A percentile compares a stretch with the other conserved stretches of the same genome.
Evolutionary conservation across 2,888 invertebrate genomes (phyloP).

Genomic region (Dugesia japonica): DNA sequence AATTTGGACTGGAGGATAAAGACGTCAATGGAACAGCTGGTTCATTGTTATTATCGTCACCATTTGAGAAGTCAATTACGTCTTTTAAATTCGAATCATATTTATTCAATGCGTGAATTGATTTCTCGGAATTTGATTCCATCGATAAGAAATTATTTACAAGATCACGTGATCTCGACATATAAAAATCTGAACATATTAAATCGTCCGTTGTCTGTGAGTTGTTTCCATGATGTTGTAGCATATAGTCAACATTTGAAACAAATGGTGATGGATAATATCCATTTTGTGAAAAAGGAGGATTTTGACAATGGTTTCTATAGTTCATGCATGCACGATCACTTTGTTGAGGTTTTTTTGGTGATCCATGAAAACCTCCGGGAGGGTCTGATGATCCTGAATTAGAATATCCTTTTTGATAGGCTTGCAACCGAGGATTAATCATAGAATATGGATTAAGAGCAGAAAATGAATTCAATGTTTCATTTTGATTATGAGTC

Average conservation of each 20-base stretch:
- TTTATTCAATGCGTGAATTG: not conserved
- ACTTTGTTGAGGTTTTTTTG: not conserved
- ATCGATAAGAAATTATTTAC: not conserved
- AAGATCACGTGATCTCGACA: not conserved
- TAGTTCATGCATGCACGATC: not conserved
- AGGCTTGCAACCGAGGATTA: not conserved
- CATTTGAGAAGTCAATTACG: not conserved
- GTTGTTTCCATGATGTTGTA: not conserved
- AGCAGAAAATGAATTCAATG: not conserved
- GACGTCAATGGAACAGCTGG: not conserved
- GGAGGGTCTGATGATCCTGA: constrained; percentile 1
- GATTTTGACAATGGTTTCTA: constrained; percentile 3
- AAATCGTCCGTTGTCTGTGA: not conserved
- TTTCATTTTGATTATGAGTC: not conserved
- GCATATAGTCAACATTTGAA: constrained; percentile 3
- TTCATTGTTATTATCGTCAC: not conserved
- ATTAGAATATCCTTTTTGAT: constrained; percentile 8
- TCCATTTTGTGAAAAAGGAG: not conserved
- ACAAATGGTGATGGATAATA: constrained; percentile 20
- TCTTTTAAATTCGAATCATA: not conserved
- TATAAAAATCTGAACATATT: not conserved
- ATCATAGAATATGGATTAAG: constrained; percentile 1
- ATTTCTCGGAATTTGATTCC: not conserved
- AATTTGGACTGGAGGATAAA: constrained; percentile 3
- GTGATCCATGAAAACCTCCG: not conserved